phyloP scores from a whole-genome alignment of 1,140 invertebrate species.

The Dermatophagoides farinae region DNA sequence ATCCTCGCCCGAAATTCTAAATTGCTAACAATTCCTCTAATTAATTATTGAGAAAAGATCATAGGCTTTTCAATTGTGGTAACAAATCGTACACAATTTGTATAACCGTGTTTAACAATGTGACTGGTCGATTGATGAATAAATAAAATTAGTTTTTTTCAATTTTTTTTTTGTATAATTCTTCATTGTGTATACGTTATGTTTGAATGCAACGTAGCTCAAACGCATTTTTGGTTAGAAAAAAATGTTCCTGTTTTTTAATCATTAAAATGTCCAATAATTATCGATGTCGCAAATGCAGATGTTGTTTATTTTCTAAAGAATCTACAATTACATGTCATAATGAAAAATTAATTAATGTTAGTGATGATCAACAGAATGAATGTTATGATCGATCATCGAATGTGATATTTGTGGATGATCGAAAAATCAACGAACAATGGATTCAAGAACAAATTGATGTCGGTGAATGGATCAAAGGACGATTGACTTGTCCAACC shows the following conservation, averaged over 20 bases:
- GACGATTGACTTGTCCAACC: constrained; percentile 35
- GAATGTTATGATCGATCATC: not conserved
- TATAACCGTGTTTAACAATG: not conserved
- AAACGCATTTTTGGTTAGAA: not conserved
- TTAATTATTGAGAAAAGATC: not conserved
- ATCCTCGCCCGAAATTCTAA: constrained; percentile 4
- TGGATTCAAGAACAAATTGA: constrained; percentile 14
- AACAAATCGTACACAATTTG: no score
- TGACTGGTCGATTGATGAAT: not conserved
- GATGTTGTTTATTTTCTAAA: not conserved
- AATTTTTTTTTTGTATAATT: not conserved
- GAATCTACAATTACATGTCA: not conserved
- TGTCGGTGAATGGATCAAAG: constrained; percentile 33
- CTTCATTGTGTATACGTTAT: not conserved
- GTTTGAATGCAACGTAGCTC: not conserved
- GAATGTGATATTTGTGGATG: not conserved
- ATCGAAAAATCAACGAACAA: not conserved
- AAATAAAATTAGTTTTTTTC: not conserved
- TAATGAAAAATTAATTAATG: not conserved
- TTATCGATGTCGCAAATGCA: not conserved
- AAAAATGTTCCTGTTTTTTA: not conserved
- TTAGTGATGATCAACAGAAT: not conserved
- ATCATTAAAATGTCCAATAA: not conserved
- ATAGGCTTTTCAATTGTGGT: no score
- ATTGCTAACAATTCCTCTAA: not conserved